These are phyloP conservation scores for Eremophila alpestris DNA, from an alignment of 2,797 vertebrate genomes.

Conservation along the genomic window DNA sequence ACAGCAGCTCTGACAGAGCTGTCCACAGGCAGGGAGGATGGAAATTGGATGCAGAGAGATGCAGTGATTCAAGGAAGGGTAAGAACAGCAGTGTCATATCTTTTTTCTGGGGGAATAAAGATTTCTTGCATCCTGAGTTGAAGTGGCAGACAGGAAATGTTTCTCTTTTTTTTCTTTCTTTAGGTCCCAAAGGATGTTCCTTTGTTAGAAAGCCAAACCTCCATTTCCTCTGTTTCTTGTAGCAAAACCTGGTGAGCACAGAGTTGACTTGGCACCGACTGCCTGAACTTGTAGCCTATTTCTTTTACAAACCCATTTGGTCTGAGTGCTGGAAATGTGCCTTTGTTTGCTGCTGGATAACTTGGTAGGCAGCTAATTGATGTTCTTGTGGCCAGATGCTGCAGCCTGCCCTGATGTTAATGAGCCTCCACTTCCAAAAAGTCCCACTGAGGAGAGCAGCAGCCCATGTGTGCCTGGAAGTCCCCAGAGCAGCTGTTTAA, in stretches of 20 bases:
- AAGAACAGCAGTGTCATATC: not conserved
- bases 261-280: constrained; percentile 11
- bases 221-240: constrained; percentile 36
- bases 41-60: constrained; percentile 21
- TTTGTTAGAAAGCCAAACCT: constrained; percentile 63
- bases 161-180: not conserved
- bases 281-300: constrained; percentile 21
- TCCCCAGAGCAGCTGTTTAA: not conserved
- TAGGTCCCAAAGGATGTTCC: constrained; percentile 39
- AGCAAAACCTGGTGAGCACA: constrained; percentile 44
- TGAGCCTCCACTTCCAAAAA: not conserved
- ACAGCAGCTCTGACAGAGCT: not conserved
- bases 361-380: constrained; percentile 33
- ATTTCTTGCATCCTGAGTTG: not conserved
- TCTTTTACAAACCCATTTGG: not conserved
- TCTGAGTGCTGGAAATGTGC: constrained; percentile 5
- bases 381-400: constrained; percentile 60
- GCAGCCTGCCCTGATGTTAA: constrained; percentile 2
- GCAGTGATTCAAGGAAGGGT: not conserved
- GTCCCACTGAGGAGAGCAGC: not conserved
- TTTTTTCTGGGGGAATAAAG: not conserved
- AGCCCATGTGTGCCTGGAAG: not conserved
- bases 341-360: constrained; percentile 26
- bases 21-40: not conserved
- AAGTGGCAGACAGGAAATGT: constrained; percentile 44